Evolutionary conservation across 35 echinoderm and acorn worm species (phyloP).

Genomic region (Acanthaster planci): DNA sequence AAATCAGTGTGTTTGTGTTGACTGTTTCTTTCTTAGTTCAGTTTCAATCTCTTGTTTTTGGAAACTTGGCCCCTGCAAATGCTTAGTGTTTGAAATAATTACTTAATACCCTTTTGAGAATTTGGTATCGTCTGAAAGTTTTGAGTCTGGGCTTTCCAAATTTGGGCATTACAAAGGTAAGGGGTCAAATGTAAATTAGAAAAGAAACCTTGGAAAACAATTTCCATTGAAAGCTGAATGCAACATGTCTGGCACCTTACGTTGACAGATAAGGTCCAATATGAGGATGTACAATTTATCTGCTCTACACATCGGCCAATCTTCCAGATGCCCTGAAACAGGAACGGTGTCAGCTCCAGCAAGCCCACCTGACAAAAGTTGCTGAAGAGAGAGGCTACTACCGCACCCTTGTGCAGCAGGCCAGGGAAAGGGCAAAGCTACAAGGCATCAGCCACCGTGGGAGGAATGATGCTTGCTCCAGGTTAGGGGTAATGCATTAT

Average conservation of each 20-base stretch:
- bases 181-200: slow-evolving; percentile 5
- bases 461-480: no score
- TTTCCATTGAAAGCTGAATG: neutral
- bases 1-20: neutral
- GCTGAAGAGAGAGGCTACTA: no score
- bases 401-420: no score
- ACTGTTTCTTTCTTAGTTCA: no score
- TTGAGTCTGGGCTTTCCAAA: neutral
- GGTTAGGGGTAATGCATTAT: no score
- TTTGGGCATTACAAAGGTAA: neutral
- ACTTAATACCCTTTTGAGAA: neutral
- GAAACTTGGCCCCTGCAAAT: neutral
- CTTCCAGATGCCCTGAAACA: neutral
- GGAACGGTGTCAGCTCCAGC: no score
- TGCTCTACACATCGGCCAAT: slow-evolving; percentile 36
- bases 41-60: neutral
- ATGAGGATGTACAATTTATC: neutral
- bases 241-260: neutral
- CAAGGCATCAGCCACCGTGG: no score
- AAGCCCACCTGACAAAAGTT: no score
- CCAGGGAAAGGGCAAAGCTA: no score
- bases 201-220: slow-evolving; percentile 18
- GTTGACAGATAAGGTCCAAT: neutral
- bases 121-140: neutral
- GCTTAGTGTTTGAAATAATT: neutral